These are phyloP conservation scores for Mirza zaza DNA, from an alignment of 2,113 vertebrate species.

Conservation along the genomic window DNA sequence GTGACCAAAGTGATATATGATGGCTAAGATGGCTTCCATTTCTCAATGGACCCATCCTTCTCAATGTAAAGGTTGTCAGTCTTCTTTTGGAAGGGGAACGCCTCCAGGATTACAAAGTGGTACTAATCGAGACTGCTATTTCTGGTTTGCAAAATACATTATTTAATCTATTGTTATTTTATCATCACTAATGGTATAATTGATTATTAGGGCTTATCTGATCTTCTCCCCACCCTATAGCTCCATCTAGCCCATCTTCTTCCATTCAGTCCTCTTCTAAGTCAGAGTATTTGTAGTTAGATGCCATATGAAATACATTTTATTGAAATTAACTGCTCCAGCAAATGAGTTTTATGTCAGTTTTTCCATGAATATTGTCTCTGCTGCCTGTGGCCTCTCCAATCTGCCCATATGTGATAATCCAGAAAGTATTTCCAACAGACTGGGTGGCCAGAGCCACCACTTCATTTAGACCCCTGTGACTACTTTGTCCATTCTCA, in stretches of 20 bases:
- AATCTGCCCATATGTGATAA: background rate
- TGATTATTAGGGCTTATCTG: conserved; percentile 40
- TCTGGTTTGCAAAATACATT: background rate
- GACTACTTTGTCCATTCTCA: background rate
- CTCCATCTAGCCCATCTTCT: background rate
- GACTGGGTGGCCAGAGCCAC: background rate
- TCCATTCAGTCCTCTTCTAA: conserved; percentile 57
- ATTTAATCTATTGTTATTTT: conserved; percentile 52
- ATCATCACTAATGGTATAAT: conserved; percentile 26
- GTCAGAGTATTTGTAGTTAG: background rate
- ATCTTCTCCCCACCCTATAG: background rate
- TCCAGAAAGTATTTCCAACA: background rate
- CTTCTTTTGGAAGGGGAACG: background rate
- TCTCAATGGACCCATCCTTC: background rate
- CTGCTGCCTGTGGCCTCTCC: background rate
- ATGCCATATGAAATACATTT: background rate
- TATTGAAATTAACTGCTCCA: conserved; percentile 39
- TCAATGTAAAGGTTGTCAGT: background rate
- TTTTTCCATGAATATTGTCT: background rate
- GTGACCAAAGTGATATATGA: background rate
- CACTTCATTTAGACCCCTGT: too few relatives aligned
- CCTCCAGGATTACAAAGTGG: background rate
- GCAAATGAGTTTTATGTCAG: conserved; percentile 16
- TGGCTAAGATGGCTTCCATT: background rate
- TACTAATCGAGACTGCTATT: background rate